Base-by-base conservation (phyloP, 2,888 invertebrate genomes). In the Steinernema carpocapsae region DNA sequence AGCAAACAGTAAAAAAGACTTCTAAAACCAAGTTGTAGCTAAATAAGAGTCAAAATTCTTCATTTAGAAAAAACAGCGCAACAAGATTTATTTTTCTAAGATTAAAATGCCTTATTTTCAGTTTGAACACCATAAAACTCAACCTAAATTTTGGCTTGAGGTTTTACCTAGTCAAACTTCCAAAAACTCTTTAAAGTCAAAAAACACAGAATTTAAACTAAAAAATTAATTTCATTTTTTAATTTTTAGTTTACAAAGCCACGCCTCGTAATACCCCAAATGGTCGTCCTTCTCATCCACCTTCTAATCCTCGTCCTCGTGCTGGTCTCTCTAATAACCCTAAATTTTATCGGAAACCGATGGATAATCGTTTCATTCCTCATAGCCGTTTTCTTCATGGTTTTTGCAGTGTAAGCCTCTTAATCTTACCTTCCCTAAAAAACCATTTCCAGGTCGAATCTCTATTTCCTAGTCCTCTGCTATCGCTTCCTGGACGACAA, bases 401-500 rank as follows among this genome's bases (percentile, higher is more conserved):
- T 24, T 24, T 56, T 56, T 26, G 56, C 26, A 56, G 26, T 17
- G 56, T 56, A 56, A 56, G 26, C 43, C 7, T 43, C n/a, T n/a
- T 43, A 7, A 43, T 43, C 43, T 12, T 43, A 43, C 14, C 14
- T 14, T 12, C 10, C 43, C 10, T n/a, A n/a, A n/a, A n/a, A n/a
- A n/a, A n/a, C n/a, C n/a, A n/a, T 43, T 7, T 56, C 26, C 56
- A 56, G 56, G 17, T 7, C 56, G 26, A 56, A 56, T 56, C 56
- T 56, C n/a, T 56, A 56, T 26, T 56, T 14, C 56, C 56, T 56
- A 22, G 78, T 81, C 17, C 26, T 77, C 3, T 78, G 74, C 37
- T 80, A 79, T 71, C 78, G 80, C 17, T 81, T 56, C 64, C 70
- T 80, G 12, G 48, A 46, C 42, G 74, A 79, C 19, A 73, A 75